Base-by-base conservation (phyloP, 1,140 invertebrate species). In the Antheraea pernyi region DNA sequence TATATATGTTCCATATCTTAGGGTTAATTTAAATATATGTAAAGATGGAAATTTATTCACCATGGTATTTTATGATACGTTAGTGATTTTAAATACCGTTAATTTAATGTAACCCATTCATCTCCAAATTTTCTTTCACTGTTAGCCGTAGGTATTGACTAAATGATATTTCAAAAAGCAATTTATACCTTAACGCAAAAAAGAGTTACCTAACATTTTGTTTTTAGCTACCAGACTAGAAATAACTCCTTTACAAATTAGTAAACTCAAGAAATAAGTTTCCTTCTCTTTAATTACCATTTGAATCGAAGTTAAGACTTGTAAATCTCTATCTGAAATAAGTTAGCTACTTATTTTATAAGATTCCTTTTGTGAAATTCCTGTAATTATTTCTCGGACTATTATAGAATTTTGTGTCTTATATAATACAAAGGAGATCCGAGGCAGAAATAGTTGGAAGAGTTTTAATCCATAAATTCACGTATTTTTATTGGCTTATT, bases 201-300 rank as follows among this genome's bases (percentile, higher is more conserved):
- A 53, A 53, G n/a, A 42, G 11, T n/a, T 53, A 53, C 46, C 46
- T 16, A 53, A 53, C 10, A 6, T 53, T 53, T 53, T 53, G 46
- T 13, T 53, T 53, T 16, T 53, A 16, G 1, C 46, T 6, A 53
- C 7, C 46, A 53, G 46, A 53, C 46, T 53, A 16, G 4, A 16
- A 53, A 16, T 53, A n/a, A 53, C 7, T 53, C 46, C 46, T 53
- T 53, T 53, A 53, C 46, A 53, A 53, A 53, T 53, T 53, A 53
- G 46, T 53, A 13, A 53, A 53, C 11, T 16, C 46, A 16, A 53
- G 46, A 16, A 53, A 53, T 53, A 53, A 53, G 46, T 53, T 53
- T 53, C 46, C 13, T 16, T 53, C 46, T 53, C 9, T 16, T 42
- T 42, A 42, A 53, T 53, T 53, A 30, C 22, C 22, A 16, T 16